phyloP scores from a whole-genome alignment of 2,113 vertebrate species.

The Agapornis roseicollis region DNA sequence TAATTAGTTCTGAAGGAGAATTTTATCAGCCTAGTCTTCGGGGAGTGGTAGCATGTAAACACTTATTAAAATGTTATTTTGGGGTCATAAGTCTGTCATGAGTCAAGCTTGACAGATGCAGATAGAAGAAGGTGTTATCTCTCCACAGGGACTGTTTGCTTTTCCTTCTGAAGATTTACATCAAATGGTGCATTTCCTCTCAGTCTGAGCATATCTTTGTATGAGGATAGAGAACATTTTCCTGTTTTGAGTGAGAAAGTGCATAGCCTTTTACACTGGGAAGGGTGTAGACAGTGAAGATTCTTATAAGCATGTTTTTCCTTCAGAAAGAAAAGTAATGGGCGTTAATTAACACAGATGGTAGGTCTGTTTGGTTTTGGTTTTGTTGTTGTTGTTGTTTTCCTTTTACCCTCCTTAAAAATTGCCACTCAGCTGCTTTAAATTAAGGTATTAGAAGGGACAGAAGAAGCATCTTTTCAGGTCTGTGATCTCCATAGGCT shows the following conservation, averaged over 20 bases:
- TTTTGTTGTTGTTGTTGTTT: no score
- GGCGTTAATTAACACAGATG: not conserved
- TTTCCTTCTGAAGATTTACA: conserved; percentile 46
- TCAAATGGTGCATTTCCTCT: conserved; percentile 39
- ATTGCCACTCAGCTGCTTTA: not conserved
- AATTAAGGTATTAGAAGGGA: not conserved
- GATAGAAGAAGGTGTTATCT: conserved; percentile 62
- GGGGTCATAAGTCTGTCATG: conserved; percentile 56
- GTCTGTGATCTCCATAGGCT: not conserved
- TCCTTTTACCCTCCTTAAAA: not conserved
- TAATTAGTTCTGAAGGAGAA: conserved; percentile 70
- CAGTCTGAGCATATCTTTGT: not conserved
- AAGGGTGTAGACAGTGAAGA: not conserved
- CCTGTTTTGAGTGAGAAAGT: not conserved
- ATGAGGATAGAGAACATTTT: not conserved
- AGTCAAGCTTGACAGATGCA: conserved; percentile 67
- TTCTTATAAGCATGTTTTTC: not conserved
- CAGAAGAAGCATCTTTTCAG: not conserved
- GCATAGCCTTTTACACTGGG: not conserved
- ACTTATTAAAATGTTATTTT: conserved; percentile 74
- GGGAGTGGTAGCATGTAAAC: conserved; percentile 71
- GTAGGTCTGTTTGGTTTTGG: not conserved
- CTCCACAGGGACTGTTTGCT: conserved; percentile 18
- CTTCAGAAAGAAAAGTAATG: not conserved
- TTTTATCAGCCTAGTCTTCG: conserved; percentile 68